Percentiles rank a stretch among this genome's conserved stretches.
These are phyloP conservation scores for Chiloscyllium plagiosum DNA, from an alignment of 2,113 vertebrate genomes.

Conservation along the genomic window DNA sequence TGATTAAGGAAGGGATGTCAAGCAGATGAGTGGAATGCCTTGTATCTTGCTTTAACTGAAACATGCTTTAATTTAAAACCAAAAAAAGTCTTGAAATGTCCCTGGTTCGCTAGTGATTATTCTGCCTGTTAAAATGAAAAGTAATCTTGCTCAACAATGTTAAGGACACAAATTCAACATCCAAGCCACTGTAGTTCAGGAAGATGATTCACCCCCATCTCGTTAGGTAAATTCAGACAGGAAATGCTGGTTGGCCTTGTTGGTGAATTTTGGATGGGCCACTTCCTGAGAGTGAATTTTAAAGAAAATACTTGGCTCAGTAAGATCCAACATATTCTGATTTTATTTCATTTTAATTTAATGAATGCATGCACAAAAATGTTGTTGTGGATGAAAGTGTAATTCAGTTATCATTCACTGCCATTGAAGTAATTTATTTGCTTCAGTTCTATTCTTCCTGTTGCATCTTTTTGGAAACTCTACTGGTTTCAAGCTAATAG, in stretches of 20 bases:
- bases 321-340: neutral
- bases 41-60: neutral
- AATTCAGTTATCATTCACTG: neutral
- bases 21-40: neutral
- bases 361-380: neutral
- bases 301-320: neutral
- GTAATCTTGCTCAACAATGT: neutral
- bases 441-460: neutral
- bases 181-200: neutral
- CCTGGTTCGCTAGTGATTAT: neutral
- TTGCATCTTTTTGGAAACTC: neutral
- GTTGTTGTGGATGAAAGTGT: neutral
- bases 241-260: no score
- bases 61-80: no score
- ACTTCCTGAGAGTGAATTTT: neutral
- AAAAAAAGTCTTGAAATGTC: neutral
- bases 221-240: neutral
- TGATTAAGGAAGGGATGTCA: neutral
- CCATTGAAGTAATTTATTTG: neutral
- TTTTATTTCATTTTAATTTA: conserved; percentile 19
- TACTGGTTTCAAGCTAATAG: neutral
- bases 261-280: neutral
- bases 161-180: neutral
- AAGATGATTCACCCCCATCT: neutral
- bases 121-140: neutral